These are phyloP conservation scores for Anoplolepis gracilipes DNA, from an alignment of 1,140 invertebrate genomes.

Conservation along the genomic window DNA sequence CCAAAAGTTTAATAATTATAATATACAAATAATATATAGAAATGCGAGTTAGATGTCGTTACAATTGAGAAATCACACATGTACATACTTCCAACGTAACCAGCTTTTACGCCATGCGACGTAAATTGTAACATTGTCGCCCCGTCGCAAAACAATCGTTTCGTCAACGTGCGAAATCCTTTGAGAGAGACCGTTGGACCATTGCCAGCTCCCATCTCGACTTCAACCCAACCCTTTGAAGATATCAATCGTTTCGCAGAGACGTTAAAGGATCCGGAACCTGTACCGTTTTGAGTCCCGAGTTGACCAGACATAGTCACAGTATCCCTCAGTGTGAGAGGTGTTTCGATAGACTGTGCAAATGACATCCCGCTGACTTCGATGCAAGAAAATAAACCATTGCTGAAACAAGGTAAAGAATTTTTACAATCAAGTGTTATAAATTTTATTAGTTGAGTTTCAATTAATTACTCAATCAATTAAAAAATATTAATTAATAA, in stretches of 20 bases:
- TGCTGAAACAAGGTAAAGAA: conserved; percentile 82
- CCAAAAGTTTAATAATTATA: background rate
- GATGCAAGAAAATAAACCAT: conserved; percentile 89
- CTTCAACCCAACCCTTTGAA: conserved; percentile 93
- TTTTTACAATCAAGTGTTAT: background rate
- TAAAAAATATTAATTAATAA: conserved; percentile 35
- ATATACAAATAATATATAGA: background rate
- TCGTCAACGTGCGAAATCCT: conserved; percentile 90
- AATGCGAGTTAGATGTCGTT: background rate
- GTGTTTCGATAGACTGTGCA: conserved; percentile 96
- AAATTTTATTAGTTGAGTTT: background rate
- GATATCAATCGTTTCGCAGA: conserved; percentile 92
- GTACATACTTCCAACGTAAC: conserved; percentile 90
- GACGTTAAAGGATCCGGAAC: conserved; percentile 91
- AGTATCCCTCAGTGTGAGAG: conserved; percentile 94
- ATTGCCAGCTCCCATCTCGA: conserved; percentile 92
- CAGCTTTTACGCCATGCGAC: conserved; percentile 90
- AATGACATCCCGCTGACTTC: conserved; percentile 97
- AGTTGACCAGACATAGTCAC: conserved; percentile 93
- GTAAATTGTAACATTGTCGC: conserved; percentile 91
- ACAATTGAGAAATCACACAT: too few relatives aligned
- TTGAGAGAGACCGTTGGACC: conserved; percentile 91
- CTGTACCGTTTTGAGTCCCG: conserved; percentile 94
- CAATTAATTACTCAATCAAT: too few relatives aligned
- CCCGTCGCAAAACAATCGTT: conserved; percentile 91